Base-by-base conservation (phyloP, 2,113 vertebrate species). In the Mastomys coucha region DNA sequence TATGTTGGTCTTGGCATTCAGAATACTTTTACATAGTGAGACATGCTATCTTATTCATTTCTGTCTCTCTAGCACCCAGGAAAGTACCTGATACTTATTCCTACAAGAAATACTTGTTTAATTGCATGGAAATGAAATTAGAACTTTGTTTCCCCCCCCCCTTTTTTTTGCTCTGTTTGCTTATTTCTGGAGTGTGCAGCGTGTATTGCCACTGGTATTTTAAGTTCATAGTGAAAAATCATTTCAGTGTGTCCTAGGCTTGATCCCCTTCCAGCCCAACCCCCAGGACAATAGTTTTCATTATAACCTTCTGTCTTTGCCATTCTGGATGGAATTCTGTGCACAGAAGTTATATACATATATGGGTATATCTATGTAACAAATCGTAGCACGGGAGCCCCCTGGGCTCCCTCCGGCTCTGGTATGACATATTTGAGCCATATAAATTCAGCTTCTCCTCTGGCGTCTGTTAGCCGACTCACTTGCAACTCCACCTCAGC, bases 401-500 rank as follows among this genome's bases (percentile, higher is more conserved):
- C 96, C 96, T 90, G 80, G 95, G 88, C 69, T 96, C 86, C 88
- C 65, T 96, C 96, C 87, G 88, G 80, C 92, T 96, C 95, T 94
- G 78, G 95, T 91, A 96, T 94, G 96, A 96, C 97, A 98, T 95
- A 95, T 97, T 97, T 97, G 97, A 97, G 97, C 93, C 97, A 97
- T 97, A 97, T 97, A 95, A 98, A 98, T 97, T 95, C 93, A 96
- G 97, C 96, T 88, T 98, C 89, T 97, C 97, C 94, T 97, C 95
- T 78, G 97, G 56, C 96, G 53, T 94, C 94, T 97, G 98, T 97
- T 97, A 97, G 95, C 84, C 96, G 56, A 95, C 97, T 97, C 93
- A 87, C 92, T 94, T 14, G 56, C 88, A 95, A 97, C 98, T 98
- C 98, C 98, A 98, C 98, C 98, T 98, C 97, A 92, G 96, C 98